Base-by-base conservation (phyloP, 2,888 invertebrate genomes). In the Tenthredo livida region DNA sequence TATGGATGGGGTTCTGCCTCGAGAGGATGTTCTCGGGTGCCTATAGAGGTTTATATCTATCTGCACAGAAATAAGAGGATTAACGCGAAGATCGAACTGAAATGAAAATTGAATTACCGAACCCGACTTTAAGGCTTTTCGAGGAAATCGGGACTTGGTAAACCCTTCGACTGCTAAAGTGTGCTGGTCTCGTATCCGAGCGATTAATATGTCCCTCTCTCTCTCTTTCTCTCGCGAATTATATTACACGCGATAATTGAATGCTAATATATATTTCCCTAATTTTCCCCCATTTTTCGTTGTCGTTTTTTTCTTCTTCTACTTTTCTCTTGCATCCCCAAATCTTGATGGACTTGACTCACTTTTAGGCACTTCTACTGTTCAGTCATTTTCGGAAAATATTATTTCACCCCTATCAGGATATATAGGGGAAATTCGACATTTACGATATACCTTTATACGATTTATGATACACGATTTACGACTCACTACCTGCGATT, bases 51-150 rank as follows among this genome's bases (percentile, higher is more conserved):
- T 37, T 29, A 72, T n/a, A 33, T 33, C 33, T n/a, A 40, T n/a
- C 2, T 21, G 37, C 10, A 29, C 2, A 37, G 40, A 40, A 40
- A 72, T 72, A 75, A 47, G 75, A 75, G 75, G 75, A 75, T 75
- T 47, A 75, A 40, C 75, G 21, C 40, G 6, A 37, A 33, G 75
- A 75, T 75, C 75, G 75, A 75, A 75, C 43, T 75, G 47, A 75
- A 43, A 75, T 75, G 47, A 40, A 75, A 75, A 75, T 75, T 75
- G 40, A 75, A 75, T 75, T 75, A 75, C 75, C 12, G 21, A 29
- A 25, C 43, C 43, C 40, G 75, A 29, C 21, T 75, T 75, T 75
- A 75, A 75, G n/a, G 75, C 75, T 75, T 47, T 75, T 25, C 21
- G 75, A 29, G 0, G 12, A 75, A 75, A 47, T n/a, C 61, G 25